Conservation (phyloP, 2,888 invertebrate genomes). For the Acutogordius australiensis region DNA sequence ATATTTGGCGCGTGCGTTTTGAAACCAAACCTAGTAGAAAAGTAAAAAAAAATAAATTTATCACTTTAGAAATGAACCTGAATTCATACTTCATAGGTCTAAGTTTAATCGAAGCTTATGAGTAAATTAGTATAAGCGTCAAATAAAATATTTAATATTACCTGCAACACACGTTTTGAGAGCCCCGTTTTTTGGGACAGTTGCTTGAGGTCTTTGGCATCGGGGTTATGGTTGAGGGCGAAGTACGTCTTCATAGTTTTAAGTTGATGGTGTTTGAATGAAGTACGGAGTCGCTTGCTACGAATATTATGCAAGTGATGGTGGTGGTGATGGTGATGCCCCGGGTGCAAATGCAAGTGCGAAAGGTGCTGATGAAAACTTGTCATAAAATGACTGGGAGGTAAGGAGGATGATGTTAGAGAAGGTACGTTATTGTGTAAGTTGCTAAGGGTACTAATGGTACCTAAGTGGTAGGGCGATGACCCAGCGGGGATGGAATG, state of each 20-base stretch:
- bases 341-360: not conserved
- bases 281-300: constrained; percentile 72
- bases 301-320: constrained; percentile 16
- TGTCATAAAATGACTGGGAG: too few relatives aligned
- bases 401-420: too few relatives aligned
- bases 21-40: constrained; percentile 69
- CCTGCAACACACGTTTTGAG: constrained; percentile 83
- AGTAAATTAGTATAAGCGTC: too few relatives aligned
- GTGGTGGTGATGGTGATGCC: not conserved
- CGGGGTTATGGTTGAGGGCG: constrained; percentile 92
- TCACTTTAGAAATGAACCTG: too few relatives aligned
- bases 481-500: too few relatives aligned
- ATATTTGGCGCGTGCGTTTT: constrained; percentile 94
- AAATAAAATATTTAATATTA: too few relatives aligned
- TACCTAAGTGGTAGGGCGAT: too few relatives aligned
- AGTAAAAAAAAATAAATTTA: not conserved
- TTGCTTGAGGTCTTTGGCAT: constrained; percentile 91
- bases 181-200: constrained; percentile 89
- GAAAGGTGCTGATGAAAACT: too few relatives aligned
- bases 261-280: constrained; percentile 93
- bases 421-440: too few relatives aligned
- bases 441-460: too few relatives aligned
- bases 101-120: too few relatives aligned
- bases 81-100: too few relatives aligned
- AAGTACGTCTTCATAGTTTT: constrained; percentile 97